Evolutionary conservation across 2,797 vertebrate genomes (phyloP), one percentile per base, ranked within the genome.

Genomic region (Tarsius wallacei): DNA sequence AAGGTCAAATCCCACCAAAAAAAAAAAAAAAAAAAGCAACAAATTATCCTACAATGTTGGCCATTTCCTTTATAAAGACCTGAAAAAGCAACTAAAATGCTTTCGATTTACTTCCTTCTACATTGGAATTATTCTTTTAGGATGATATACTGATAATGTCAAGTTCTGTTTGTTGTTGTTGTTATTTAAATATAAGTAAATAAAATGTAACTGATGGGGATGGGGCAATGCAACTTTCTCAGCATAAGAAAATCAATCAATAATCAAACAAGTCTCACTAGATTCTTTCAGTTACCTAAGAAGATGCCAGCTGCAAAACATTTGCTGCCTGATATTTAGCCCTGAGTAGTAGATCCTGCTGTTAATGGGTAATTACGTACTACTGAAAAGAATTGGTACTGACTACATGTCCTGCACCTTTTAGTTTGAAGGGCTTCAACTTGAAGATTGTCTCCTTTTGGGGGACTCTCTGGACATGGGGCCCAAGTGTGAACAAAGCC

Each of bases 221-320:
- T 53, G 28, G 42, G 47, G 22, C 11, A 73, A 74, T n/a, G 84
- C 11, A 80, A 63, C 97, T 93, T 96, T 64, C 94, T 90, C 64
- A 71, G 22, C 53, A 13, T 47, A 51, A 33, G 12, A 15, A 97
- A 96, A n/a, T 63, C 16, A 97, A n/a, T 78, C 64, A 97, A 36
- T 89, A 97, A 90, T 94, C 73, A 97, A 96, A 93, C 13, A 91
- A 93, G 96, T 70, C 16, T 78, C 49, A 7, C 9, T 96, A 10
- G 16, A 53, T 21, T 86, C 17, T 88, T 33, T 64, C 12, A 81
- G 12, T 17, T 93, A 7, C 16, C 57, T 55, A 96, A 36, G 21
- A 73, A 77, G 90, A 66, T 68, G 7, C 9, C 49, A 64, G 10
- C 24, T 76, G 42, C 61, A 94, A 96, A 97, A 87, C 55, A 7